These are phyloP conservation scores for Poeciliopsis occidentalis DNA, from an alignment of 2,113 vertebrate genomes.

Conservation along the genomic window DNA sequence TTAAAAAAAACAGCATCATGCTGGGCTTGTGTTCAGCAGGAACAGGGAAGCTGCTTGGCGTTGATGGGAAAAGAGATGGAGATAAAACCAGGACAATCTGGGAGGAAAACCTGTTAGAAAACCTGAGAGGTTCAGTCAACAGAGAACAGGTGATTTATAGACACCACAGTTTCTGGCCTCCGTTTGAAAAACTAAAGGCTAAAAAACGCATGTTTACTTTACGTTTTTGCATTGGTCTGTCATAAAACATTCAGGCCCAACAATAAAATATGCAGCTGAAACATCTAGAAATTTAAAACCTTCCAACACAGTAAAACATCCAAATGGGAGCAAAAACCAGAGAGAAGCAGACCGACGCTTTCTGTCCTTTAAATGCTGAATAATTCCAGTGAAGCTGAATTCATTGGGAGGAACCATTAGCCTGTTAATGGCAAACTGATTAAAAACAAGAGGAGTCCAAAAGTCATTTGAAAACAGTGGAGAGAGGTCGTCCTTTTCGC, in stretches of 20 bases:
- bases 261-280: not conserved
- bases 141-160: too few species aligned
- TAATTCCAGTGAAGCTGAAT: constrained; percentile 51
- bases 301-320: not conserved
- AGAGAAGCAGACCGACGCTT: constrained; percentile 11
- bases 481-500: constrained; percentile 54
- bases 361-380: constrained; percentile 50
- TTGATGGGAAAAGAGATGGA: too few species aligned
- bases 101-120: too few species aligned
- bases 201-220: not conserved
- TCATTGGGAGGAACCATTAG: constrained; percentile 14
- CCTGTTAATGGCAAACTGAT: constrained; percentile 39
- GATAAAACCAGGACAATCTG: too few species aligned
- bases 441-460: constrained; percentile 38
- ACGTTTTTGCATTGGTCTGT: not conserved
- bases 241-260: not conserved
- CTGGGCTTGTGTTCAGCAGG: too few species aligned
- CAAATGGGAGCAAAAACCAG: constrained; percentile 1
- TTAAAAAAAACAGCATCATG: too few species aligned
- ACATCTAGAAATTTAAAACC: too few species aligned
- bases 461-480: constrained; percentile 34
- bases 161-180: too few species aligned
- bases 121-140: too few species aligned
- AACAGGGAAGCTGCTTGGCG: too few species aligned
- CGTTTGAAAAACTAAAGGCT: too few species aligned